A percentile compares a stretch with the other conserved stretches of the same genome.
Evolutionary conservation across 2,797 vertebrate species (phyloP).

Genomic region (Alosa sapidissima): DNA sequence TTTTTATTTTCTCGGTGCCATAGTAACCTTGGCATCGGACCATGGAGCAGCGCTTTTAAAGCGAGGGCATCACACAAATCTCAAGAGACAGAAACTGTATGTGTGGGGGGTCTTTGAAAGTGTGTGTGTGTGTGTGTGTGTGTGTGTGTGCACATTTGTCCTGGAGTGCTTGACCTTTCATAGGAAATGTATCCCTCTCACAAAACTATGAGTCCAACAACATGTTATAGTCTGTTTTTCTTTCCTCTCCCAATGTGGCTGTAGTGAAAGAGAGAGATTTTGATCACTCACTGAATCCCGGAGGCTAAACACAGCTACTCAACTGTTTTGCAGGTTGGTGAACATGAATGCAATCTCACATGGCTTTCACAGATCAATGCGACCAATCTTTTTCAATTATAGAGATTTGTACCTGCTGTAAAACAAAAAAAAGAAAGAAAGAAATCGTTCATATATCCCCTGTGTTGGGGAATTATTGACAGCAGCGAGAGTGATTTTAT

Average conservation of each 20-base stretch:
- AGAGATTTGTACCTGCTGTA: conserved; percentile 55
- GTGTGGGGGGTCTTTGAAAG: not conserved
- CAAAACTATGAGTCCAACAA: not conserved
- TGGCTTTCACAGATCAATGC: conserved; percentile 60
- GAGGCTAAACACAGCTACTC: conserved; percentile 38
- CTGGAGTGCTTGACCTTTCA: not conserved
- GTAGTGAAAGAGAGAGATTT: not conserved
- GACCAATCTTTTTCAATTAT: conserved; percentile 63
- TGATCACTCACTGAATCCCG: conserved; percentile 36
- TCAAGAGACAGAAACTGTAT: conserved; percentile 2
- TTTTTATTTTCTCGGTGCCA: not conserved
- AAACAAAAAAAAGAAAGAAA: not conserved
- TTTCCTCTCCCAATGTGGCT: conserved; percentile 25
- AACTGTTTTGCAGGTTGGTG: conserved; percentile 40
- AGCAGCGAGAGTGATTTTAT: conserved; percentile 50
- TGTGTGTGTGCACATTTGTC: not conserved
- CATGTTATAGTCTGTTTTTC: not conserved
- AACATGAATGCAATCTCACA: conserved; percentile 39
- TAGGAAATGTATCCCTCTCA: not conserved
- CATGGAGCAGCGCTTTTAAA: not conserved
- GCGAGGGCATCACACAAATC: conserved; percentile 12
- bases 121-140: not conserved
- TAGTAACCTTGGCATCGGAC: conserved; percentile 11
- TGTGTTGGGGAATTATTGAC: conserved; percentile 58
- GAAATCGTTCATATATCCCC: conserved; percentile 42